phyloP scores from a whole-genome alignment of 2,888 invertebrate species.

The Dromius quadrimaculatus region DNA sequence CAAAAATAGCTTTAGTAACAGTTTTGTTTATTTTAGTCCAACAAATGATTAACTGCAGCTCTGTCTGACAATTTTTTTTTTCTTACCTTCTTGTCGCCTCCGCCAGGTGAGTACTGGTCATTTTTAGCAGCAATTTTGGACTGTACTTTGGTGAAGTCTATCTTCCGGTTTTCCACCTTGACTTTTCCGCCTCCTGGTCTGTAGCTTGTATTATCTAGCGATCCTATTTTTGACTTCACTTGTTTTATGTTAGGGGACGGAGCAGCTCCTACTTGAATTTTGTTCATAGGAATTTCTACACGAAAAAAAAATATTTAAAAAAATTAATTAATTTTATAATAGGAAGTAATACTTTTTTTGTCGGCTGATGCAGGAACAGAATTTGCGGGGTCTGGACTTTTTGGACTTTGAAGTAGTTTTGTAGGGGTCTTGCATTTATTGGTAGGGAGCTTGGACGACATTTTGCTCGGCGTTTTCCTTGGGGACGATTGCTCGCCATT shows the following conservation, averaged over 20 bases:
- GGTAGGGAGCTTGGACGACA: slow-evolving; percentile 63
- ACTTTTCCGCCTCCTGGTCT: slow-evolving; percentile 91
- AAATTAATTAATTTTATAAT: not conserved
- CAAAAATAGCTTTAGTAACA: too few species aligned
- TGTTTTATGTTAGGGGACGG: slow-evolving; percentile 93
- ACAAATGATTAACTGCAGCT: too few species aligned
- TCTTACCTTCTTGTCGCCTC: slow-evolving; percentile 90
- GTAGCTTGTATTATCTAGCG: slow-evolving; percentile 88
- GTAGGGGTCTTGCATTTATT: slow-evolving; percentile 61
- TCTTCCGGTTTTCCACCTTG: slow-evolving; percentile 88
- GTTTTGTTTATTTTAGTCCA: too few species aligned
- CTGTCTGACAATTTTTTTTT: too few species aligned
- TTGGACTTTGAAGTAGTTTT: slow-evolving; percentile 69
- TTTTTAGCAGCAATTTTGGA: slow-evolving; percentile 93
- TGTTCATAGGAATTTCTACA: slow-evolving; percentile 91
- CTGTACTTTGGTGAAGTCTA: slow-evolving; percentile 85
- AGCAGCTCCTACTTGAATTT: slow-evolving; percentile 90
- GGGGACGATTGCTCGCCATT: slow-evolving; percentile 82
- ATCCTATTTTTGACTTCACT: slow-evolving; percentile 93
- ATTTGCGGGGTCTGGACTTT: slow-evolving; percentile 79
- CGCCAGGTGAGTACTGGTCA: slow-evolving; percentile 86
- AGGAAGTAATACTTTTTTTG: slow-evolving; percentile 77
- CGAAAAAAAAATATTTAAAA: not conserved
- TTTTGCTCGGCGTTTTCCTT: slow-evolving; percentile 75
- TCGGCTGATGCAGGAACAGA: slow-evolving; percentile 68